A percentile compares a stretch with the other conserved stretches of the same genome.
Conservation (phyloP, 2,113 vertebrate genomes). For the Mastomys coucha region DNA sequence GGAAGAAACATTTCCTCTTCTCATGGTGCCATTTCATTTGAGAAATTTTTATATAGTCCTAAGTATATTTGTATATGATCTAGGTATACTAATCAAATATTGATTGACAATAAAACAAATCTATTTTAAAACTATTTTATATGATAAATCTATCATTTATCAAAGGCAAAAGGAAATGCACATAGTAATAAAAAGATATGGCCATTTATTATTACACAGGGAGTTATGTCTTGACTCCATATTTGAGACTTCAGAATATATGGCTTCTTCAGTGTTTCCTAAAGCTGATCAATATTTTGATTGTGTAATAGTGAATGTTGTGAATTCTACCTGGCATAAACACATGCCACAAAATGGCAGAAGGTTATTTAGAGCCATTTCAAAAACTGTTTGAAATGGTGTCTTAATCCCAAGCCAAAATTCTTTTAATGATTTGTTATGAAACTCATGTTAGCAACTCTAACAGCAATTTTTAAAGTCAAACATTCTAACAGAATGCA, state of each 20-base stretch:
- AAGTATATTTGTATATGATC: not conserved
- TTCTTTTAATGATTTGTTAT: conserved; percentile 16
- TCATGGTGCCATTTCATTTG: not conserved
- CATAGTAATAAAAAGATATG: not conserved
- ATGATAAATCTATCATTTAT: not conserved
- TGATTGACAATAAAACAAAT: not conserved
- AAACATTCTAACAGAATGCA: not conserved
- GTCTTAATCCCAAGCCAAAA: conserved; percentile 7
- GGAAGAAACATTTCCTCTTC: not conserved
- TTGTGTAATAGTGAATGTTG: not conserved
- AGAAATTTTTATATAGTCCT: not conserved
- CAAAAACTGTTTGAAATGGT: not conserved
- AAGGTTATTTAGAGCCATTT: not conserved
- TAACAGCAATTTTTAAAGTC: not conserved
- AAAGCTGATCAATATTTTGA: conserved; percentile 12
- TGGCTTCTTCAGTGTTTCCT: not conserved
- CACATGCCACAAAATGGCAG: not conserved
- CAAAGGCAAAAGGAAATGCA: not conserved
- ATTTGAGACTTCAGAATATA: not conserved
- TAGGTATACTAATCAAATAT: not conserved
- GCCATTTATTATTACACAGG: not conserved
- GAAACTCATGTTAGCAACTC: not conserved
- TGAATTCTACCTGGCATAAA: not conserved
- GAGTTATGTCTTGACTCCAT: not conserved
- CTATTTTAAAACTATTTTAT: not conserved